These are phyloP conservation scores for Tamias sibiricus DNA, from an alignment of 2,113 vertebrate genomes.

Conservation along the genomic window DNA sequence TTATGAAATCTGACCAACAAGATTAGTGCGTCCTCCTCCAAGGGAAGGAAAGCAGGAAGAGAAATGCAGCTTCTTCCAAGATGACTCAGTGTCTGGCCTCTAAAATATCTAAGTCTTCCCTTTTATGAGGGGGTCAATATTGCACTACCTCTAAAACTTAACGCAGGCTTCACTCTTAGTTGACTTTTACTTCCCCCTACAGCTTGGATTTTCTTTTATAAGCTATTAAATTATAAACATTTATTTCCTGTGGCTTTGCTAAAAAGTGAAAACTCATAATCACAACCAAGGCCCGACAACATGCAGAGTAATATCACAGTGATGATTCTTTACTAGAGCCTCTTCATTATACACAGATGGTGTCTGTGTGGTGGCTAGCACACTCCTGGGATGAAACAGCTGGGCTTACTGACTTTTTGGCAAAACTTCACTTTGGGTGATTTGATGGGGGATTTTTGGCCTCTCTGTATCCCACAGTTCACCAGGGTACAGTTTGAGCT, in stretches of 20 bases:
- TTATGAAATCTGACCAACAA: slow-evolving; percentile 26
- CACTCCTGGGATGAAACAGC: slow-evolving; percentile 42
- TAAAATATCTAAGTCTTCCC: slow-evolving; percentile 7
- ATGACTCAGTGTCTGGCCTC: neutral
- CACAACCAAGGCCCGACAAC: slow-evolving; percentile 34
- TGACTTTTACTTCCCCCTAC: slow-evolving; percentile 33
- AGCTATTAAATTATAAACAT: slow-evolving; percentile 58
- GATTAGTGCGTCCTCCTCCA: neutral
- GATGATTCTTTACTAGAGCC: slow-evolving; percentile 19
- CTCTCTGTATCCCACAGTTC: neutral
- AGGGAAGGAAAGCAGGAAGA: neutral
- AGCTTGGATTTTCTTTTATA: slow-evolving; percentile 28
- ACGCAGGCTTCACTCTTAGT: slow-evolving; percentile 13
- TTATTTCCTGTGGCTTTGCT: slow-evolving; percentile 63
- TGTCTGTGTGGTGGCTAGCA: slow-evolving; percentile 25
- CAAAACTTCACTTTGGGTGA: slow-evolving; percentile 50
- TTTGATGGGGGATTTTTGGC: neutral
- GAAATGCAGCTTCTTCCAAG: neutral
- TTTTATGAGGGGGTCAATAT: neutral
- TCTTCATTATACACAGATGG: slow-evolving; percentile 70
- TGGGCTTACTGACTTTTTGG: slow-evolving; percentile 29
- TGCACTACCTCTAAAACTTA: slow-evolving; percentile 42
- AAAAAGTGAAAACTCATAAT: slow-evolving; percentile 65
- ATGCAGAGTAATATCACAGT: slow-evolving; percentile 44
- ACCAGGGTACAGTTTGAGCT: neutral